Evolutionary conservation across 2,113 vertebrate genomes (phyloP).

Genomic region (Phyllostomus hastatus): DNA sequence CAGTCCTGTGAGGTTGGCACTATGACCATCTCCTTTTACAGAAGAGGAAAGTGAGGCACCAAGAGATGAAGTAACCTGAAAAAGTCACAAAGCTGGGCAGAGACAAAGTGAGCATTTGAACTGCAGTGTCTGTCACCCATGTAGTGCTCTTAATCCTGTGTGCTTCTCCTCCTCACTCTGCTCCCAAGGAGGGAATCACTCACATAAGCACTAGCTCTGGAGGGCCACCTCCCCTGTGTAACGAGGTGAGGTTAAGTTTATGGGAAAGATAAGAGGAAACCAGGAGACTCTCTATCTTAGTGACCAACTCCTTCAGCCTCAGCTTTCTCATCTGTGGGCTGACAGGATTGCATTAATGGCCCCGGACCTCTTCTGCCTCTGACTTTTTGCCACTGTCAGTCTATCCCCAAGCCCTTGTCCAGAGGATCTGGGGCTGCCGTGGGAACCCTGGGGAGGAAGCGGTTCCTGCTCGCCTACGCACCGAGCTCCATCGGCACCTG

Average conservation of each 20-base stretch:
- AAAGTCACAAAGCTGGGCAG: background rate
- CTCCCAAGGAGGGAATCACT: background rate
- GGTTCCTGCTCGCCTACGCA: background rate
- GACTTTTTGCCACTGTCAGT: background rate
- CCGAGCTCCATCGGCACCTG: background rate
- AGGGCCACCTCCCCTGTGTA: too few species aligned
- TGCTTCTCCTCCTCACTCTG: background rate
- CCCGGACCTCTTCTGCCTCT: background rate
- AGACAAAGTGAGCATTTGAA: background rate
- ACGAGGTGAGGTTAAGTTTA: background rate
- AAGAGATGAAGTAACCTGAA: background rate
- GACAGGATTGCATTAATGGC: background rate
- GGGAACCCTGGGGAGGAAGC: background rate
- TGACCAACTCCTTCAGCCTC: background rate
- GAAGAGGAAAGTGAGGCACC: background rate
- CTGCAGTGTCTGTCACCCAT: background rate
- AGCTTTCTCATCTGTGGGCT: constrained; percentile 42
- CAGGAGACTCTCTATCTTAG: background rate
- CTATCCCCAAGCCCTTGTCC: background rate
- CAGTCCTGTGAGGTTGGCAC: background rate
- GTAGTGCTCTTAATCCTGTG: background rate
- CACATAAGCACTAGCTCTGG: background rate
- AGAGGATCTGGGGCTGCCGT: background rate
- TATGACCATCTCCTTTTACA: background rate
- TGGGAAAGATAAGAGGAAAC: constrained; percentile 29